phyloP scores from a whole-genome alignment of 2,797 vertebrate genomes.

The Sebastiscus albofasciatus region DNA sequence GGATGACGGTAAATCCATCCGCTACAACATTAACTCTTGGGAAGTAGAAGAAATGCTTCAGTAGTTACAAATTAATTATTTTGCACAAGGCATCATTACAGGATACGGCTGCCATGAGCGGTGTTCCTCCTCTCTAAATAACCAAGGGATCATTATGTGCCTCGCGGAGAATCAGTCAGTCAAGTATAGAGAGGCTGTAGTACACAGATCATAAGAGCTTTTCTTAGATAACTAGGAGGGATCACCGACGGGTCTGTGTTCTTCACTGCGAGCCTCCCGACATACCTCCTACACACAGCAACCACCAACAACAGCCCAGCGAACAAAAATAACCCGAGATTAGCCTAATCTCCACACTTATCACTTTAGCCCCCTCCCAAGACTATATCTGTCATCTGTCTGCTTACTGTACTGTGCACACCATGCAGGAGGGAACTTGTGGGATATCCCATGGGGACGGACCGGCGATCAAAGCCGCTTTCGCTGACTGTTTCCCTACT shows the following conservation, averaged over 20 bases:
- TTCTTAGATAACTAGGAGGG: slow-evolving; percentile 16
- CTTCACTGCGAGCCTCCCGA: neutral
- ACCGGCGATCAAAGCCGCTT: slow-evolving; percentile 37
- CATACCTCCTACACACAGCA: slow-evolving; percentile 5
- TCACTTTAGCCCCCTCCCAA: slow-evolving; percentile 69
- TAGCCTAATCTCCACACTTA: slow-evolving; percentile 87
- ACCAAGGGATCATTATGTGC: slow-evolving; percentile 32
- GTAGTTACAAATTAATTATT: slow-evolving; percentile 71
- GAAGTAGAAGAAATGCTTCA: slow-evolving; percentile 61
- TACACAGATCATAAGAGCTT: slow-evolving; percentile 11
- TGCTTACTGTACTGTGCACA: slow-evolving; percentile 69
- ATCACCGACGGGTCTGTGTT: slow-evolving; percentile 3
- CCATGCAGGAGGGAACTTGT: slow-evolving; percentile 35
- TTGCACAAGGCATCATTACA: slow-evolving; percentile 63
- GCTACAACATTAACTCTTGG: slow-evolving; percentile 65
- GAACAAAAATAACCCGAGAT: slow-evolving; percentile 87
- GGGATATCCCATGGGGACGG: slow-evolving; percentile 56
- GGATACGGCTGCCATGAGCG: slow-evolving; percentile 51
- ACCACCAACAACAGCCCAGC: slow-evolving; percentile 42
- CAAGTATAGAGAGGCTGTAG: neutral
- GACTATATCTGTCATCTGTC: slow-evolving; percentile 69
- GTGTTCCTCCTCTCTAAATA: slow-evolving; percentile 31
- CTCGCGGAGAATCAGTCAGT: slow-evolving; percentile 39
- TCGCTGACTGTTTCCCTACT: neutral
- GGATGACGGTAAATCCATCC: slow-evolving; percentile 55